phyloP scores from a whole-genome alignment of 2,113 vertebrate species.

The Pseudonaja textilis region DNA sequence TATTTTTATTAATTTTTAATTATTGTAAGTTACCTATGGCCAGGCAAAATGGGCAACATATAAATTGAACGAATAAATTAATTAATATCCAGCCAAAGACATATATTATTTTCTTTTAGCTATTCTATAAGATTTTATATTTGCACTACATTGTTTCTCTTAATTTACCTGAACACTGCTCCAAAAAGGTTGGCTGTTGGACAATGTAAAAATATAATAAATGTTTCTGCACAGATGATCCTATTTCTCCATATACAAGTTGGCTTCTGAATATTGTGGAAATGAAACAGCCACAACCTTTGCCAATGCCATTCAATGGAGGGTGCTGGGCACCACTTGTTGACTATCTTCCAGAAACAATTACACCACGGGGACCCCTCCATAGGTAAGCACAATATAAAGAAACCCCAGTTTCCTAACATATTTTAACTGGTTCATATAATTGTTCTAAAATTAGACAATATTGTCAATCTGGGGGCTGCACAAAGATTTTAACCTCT shows the following conservation, averaged over 20 bases:
- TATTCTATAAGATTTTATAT: background rate
- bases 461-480: background rate
- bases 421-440: background rate
- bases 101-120: background rate
- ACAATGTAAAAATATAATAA: background rate
- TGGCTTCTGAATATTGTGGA: conserved; percentile 92
- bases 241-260: conserved; percentile 90
- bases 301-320: conserved; percentile 95
- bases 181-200: background rate
- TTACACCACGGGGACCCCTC: conserved; percentile 90
- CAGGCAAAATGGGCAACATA: background rate
- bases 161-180: background rate
- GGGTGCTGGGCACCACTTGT: conserved; percentile 98
- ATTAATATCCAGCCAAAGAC: background rate
- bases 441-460: background rate
- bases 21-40: background rate
- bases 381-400: conserved; percentile 78
- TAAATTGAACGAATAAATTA: background rate
- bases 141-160: background rate
- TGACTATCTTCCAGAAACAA: conserved; percentile 95
- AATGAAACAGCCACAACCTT: conserved; percentile 87
- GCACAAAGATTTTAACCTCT: background rate
- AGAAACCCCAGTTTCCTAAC: background rate
- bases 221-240: conserved; percentile 77
- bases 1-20: background rate